Evolutionary conservation across 2,797 vertebrate species (phyloP), one percentile per base, ranked within the genome.

Genomic region (Psittacula derbiana): DNA sequence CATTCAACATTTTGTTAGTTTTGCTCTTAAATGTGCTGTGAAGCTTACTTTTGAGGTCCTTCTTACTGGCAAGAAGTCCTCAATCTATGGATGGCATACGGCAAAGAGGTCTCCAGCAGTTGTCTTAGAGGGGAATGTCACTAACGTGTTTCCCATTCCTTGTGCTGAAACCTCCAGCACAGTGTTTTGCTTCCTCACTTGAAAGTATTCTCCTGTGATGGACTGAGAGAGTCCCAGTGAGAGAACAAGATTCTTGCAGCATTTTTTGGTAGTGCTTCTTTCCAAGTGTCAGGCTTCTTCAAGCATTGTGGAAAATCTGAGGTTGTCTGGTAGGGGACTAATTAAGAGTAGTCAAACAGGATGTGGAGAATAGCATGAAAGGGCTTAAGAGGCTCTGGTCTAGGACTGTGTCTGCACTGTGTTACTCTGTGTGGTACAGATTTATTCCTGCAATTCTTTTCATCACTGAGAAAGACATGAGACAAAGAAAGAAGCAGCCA

Each of bases 1-100:
- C 91, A 95, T 95, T 97, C 94, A 94, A 74, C 74, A 58, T 96
- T 96, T 96, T 96, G 95, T 95, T 93, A 90, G 93, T 89, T 89
- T 96, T 96, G 93, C 69, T 76, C 82, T 96, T 94, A 76, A 69
- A 49, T 41, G 15, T 60, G 24, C 76, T 86, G 78, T 52, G 66
- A 92, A 81, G 30, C 72, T 67, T 85, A 60, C 38, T 85, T 87
- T 46, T 69, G 74, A 92, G 94, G 91, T 95, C 69, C 79, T 90
- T 88, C 76, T 87, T 58, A 78, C 47, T 58, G 36, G 36, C 36
- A 81, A 88, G 76, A 58, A 47, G 40, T 81, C 47, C 64, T 88
- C 76, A 70, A 7, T 83, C 55, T 55, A 18, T 31, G 71, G 53
- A 73, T 25, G 61, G 55, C 76, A 87, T 82, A n/a, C 61, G 16